Conservation (phyloP, 2,113 vertebrate species). For the Leucosticte australis region DNA sequence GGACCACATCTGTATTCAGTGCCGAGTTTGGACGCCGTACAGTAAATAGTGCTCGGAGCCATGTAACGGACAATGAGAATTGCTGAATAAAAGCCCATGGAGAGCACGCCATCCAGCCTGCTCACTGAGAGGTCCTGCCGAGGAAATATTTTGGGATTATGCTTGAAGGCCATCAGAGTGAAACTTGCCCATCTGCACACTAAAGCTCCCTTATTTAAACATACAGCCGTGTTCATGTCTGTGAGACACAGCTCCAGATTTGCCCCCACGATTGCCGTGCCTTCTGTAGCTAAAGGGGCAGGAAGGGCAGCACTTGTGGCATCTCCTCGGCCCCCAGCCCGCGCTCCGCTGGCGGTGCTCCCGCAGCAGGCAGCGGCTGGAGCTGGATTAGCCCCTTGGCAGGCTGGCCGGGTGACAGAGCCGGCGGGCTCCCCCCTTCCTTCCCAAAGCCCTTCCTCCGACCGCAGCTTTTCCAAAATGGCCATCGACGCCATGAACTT, state of each 20-base stretch:
- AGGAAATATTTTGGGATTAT: background rate
- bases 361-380: background rate
- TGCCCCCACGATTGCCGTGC: accelerated
- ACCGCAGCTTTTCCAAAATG: background rate
- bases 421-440: background rate
- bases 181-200: background rate
- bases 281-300: background rate
- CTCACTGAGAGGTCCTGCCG: background rate
- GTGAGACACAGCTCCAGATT: background rate
- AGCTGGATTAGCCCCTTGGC: background rate
- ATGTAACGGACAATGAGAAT: background rate
- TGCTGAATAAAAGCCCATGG: background rate
- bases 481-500: background rate
- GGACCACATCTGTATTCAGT: background rate
- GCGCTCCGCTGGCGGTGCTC: background rate
- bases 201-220: background rate
- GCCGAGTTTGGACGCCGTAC: background rate
- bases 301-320: background rate
- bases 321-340: background rate
- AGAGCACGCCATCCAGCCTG: background rate
- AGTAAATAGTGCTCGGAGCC: background rate
- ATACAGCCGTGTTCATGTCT: background rate
- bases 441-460: background rate
- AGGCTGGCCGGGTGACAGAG: background rate
- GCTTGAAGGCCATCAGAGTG: background rate